Conservation (phyloP, 2,113 vertebrate species). For the Climacteris rufus region DNA sequence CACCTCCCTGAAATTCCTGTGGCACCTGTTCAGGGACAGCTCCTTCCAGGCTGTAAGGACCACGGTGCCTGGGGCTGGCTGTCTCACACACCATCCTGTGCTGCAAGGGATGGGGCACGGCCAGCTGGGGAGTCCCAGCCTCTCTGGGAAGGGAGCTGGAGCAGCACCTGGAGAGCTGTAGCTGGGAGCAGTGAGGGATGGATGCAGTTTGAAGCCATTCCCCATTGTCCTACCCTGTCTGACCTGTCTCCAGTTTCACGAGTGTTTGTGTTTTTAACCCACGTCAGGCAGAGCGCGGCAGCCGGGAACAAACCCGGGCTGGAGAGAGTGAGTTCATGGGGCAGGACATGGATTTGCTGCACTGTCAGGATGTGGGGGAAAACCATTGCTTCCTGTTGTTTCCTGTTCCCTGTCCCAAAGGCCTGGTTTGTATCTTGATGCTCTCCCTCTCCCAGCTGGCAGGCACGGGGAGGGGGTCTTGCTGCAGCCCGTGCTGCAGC, state of each 20-base stretch:
- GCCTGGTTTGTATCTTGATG: background rate
- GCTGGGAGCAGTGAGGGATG: background rate
- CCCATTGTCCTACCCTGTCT: background rate
- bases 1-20: constrained; percentile 55
- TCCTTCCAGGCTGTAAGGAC: constrained; percentile 76
- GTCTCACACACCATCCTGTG: background rate
- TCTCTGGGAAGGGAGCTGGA: background rate
- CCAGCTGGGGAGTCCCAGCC: background rate
- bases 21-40: constrained; percentile 72
- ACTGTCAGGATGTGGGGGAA: background rate
- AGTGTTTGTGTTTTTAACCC: background rate
- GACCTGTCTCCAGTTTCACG: background rate
- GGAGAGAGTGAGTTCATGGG: background rate
- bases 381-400: background rate
- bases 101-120: accelerated
- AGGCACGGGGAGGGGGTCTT: background rate
- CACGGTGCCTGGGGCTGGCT: background rate
- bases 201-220: background rate
- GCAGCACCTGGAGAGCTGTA: background rate
- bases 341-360: accelerated
- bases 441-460: background rate
- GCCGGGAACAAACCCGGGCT: background rate
- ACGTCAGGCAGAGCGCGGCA: accelerated
- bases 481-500: background rate
- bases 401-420: background rate